Evolutionary conservation across 2,888 invertebrate genomes (phyloP), one percentile per base, ranked within the genome.

Genomic region (Protodeltote pygarga): DNA sequence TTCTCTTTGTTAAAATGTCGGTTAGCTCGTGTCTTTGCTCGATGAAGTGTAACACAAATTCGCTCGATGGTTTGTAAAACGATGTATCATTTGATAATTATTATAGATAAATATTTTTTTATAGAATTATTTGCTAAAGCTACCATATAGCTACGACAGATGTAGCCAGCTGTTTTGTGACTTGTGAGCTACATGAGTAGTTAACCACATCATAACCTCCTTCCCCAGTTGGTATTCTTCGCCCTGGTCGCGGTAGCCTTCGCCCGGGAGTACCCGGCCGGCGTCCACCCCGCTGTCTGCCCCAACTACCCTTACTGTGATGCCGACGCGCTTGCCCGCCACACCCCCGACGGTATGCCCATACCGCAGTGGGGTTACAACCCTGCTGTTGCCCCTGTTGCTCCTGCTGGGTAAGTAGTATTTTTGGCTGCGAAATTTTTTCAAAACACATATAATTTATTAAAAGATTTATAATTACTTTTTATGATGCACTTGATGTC

Each of bases 261-360:
- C 1, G 85, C 89, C 44, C 81, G 87, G 71, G 88, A 92, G 79
- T 93, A 93, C 89, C 93, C 93, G 5, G 93, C 93, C 24, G 93
- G 93, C 13, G 80, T 93, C 0, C 92, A 93, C 79, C 93, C 93
- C 1, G 92, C 93, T 0, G 86, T 93, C 1, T 93, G 93, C 81
- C 93, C 93, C 44, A 91, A 93, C 86, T 93, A 93, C 85, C 93
- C 93, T 11, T 91, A 77, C 83, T 93, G 93, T 47, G 92, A 90
- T 57, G 73, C 83, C 6, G 79, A 77, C 1, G 67, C 89, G 9
- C 73, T 93, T 23, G 90, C 92, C n/a, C 79, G 92, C 2, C 81
- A 85, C 81, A 87, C 85, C 28, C 86, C 89, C 3, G 83, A 80
- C 10, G 92, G 92, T 21, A 83, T 77, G 47, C 90, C 92, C 41